Evolutionary conservation across 2,797 vertebrate species (phyloP).

Genomic region (Paramormyrops hopkinsi): DNA sequence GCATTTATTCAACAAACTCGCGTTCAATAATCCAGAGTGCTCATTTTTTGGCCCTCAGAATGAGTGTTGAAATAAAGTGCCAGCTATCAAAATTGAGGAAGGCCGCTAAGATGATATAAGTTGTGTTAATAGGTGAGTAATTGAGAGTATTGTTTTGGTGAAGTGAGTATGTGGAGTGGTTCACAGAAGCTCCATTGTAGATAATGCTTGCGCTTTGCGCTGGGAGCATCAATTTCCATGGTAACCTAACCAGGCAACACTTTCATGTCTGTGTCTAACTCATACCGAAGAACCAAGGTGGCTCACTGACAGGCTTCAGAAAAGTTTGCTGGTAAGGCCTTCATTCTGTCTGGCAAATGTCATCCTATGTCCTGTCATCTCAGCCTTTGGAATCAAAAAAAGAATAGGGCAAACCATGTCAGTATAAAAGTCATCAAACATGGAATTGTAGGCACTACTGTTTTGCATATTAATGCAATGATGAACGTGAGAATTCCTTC

Average conservation of each 20-base stretch:
- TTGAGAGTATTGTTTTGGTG: conserved; percentile 51
- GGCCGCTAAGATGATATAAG: conserved; percentile 11
- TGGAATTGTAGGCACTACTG: neutral
- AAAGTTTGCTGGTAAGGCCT: neutral
- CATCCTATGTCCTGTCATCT: neutral
- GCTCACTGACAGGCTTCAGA: neutral
- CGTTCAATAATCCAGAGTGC: neutral
- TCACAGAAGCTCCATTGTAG: conserved; percentile 28
- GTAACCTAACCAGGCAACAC: conserved; percentile 47
- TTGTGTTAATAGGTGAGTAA: conserved; percentile 45
- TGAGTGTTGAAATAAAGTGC: conserved; percentile 18
- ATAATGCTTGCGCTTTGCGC: conserved; percentile 31
- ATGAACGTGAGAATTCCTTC: neutral
- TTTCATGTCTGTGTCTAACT: conserved; percentile 48
- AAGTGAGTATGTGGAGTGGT: conserved; percentile 17
- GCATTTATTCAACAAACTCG: neutral
- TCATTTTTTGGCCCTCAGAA: neutral
- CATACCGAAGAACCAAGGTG: neutral
- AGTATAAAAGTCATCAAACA: neutral
- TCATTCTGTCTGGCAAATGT: neutral
- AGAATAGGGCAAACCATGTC: neutral
- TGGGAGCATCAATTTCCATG: conserved; percentile 66
- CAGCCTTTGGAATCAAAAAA: neutral
- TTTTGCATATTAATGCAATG: neutral
- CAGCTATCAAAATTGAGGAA: conserved; percentile 39